Percentiles rank a stretch among this genome's conserved stretches.
phyloP scores from a whole-genome alignment of 2,888 invertebrate species.

The Polylopha cassiicola region DNA sequence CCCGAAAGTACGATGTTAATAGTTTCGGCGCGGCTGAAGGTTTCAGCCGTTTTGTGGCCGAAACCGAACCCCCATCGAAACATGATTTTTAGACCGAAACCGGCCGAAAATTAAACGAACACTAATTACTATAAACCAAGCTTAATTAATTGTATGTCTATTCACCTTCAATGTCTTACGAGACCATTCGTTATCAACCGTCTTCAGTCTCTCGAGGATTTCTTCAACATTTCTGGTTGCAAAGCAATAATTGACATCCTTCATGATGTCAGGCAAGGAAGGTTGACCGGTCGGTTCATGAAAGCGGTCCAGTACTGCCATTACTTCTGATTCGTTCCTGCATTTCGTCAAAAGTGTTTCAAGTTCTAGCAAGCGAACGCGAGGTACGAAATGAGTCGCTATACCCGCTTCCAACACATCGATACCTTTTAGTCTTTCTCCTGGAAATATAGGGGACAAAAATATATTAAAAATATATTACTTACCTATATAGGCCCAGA shows the following conservation, averaged over 20 bases:
- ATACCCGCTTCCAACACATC: slow-evolving; percentile 88
- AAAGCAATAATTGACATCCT: slow-evolving; percentile 67
- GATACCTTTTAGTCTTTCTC: slow-evolving; percentile 68
- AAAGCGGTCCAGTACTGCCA: slow-evolving; percentile 47
- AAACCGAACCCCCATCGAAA: too few species aligned
- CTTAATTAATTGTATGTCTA: slow-evolving; percentile 1
- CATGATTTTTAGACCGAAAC: too few species aligned
- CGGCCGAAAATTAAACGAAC: too few species aligned
- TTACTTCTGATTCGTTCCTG: slow-evolving; percentile 55
- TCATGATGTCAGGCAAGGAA: slow-evolving; percentile 1
- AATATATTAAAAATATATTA: background rate
- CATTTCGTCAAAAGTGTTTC: slow-evolving; percentile 70
- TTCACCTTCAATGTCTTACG: slow-evolving; percentile 1
- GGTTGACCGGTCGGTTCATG: slow-evolving; percentile 2
- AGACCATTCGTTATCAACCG: slow-evolving; percentile 8
- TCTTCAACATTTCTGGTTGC: slow-evolving; percentile 80
- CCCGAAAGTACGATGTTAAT: too few species aligned
- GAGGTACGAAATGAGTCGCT: slow-evolving; percentile 87
- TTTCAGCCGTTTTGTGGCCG: too few species aligned
- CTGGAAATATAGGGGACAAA: too few species aligned
- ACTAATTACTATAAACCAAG: too few species aligned
- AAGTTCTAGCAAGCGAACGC: slow-evolving; percentile 70
- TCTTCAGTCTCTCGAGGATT: slow-evolving; percentile 77
- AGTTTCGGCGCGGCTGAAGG: too few species aligned
- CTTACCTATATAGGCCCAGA: too few species aligned